A percentile compares a stretch with the other conserved stretches of the same genome.
These are phyloP conservation scores for Zaprionus tsacasi DNA, from an alignment of 1,140 invertebrate genomes.

Conservation along the genomic window DNA sequence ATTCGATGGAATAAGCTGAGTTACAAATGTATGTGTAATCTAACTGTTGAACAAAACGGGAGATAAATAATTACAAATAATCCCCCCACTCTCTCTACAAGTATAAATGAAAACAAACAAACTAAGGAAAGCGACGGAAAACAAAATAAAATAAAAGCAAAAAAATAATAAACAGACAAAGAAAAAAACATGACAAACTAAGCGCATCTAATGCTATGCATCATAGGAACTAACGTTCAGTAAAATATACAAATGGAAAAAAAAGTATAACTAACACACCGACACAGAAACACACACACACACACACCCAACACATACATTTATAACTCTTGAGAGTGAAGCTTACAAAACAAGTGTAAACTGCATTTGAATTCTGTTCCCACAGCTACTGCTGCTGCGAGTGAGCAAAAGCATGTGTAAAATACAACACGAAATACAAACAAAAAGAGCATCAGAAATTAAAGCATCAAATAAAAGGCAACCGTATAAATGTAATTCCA, in stretches of 20 bases:
- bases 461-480: constrained; percentile 76
- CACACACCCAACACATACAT: constrained; percentile 33
- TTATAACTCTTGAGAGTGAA: constrained; percentile 55
- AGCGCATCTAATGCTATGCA: constrained; percentile 68
- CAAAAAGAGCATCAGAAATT: constrained; percentile 54
- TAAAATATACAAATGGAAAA: constrained; percentile 52
- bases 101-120: constrained; percentile 23
- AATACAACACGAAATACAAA: constrained; percentile 31
- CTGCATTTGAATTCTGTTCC: constrained; percentile 70
- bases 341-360: constrained; percentile 54
- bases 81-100: constrained; percentile 28
- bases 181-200: constrained; percentile 70
- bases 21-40: constrained; percentile 40
- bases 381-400: constrained; percentile 17
- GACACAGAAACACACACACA: not conserved
- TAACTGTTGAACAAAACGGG: constrained; percentile 42
- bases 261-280: constrained; percentile 25
- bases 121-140: not conserved
- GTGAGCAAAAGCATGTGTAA: constrained; percentile 29
- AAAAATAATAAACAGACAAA: constrained; percentile 46
- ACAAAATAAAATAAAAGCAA: constrained; percentile 37
- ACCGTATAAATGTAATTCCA: constrained; percentile 68
- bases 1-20: constrained; percentile 47
- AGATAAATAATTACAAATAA: constrained; percentile 56
- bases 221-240: constrained; percentile 62